Evolutionary conservation across 2,888 invertebrate genomes (phyloP).

Genomic region (Siphonodentalium dalli): DNA sequence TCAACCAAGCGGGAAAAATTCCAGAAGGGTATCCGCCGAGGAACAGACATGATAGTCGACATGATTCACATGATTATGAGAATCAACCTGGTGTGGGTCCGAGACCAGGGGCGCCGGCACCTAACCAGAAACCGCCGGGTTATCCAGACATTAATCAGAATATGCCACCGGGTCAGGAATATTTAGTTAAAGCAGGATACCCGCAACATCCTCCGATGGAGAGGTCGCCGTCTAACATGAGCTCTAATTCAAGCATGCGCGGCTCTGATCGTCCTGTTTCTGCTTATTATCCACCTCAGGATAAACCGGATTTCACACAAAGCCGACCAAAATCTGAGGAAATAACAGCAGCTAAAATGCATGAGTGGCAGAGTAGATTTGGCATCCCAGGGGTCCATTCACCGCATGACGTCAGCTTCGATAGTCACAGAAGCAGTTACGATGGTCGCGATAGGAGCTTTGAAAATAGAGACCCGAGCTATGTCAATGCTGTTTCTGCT

Average conservation of each 20-base stretch:
- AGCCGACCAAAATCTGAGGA: slow-evolving; percentile 51
- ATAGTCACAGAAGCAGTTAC: slow-evolving; percentile 39
- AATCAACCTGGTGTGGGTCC: slow-evolving; percentile 47
- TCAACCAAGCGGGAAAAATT: slow-evolving; percentile 32
- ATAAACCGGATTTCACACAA: slow-evolving; percentile 34
- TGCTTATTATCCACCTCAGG: slow-evolving; percentile 41
- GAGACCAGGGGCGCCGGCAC: slow-evolving; percentile 22
- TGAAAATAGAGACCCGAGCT: slow-evolving; percentile 36
- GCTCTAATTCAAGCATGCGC: slow-evolving; percentile 37
- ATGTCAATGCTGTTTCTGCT: slow-evolving; percentile 31
- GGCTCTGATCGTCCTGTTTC: slow-evolving; percentile 48
- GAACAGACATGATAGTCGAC: slow-evolving; percentile 31
- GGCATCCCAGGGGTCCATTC: slow-evolving; percentile 35
- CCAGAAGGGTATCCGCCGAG: slow-evolving; percentile 37
- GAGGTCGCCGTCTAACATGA: slow-evolving; percentile 37
- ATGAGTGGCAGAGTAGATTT: slow-evolving; percentile 53
- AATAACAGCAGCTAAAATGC: slow-evolving; percentile 42
- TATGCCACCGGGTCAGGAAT: slow-evolving; percentile 16
- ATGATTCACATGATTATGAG: slow-evolving; percentile 49
- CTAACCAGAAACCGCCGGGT: slow-evolving; percentile 13
- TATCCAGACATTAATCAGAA: slow-evolving; percentile 30
- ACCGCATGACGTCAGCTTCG: too few species aligned
- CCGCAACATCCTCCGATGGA: slow-evolving; percentile 26
- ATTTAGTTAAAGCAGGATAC: slow-evolving; percentile 11
- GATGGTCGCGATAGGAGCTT: slow-evolving; percentile 38